A percentile compares a stretch with the other conserved stretches of the same genome.
Conservation (phyloP, 2,797 vertebrate species). For the Thalassophryne amazonica region DNA sequence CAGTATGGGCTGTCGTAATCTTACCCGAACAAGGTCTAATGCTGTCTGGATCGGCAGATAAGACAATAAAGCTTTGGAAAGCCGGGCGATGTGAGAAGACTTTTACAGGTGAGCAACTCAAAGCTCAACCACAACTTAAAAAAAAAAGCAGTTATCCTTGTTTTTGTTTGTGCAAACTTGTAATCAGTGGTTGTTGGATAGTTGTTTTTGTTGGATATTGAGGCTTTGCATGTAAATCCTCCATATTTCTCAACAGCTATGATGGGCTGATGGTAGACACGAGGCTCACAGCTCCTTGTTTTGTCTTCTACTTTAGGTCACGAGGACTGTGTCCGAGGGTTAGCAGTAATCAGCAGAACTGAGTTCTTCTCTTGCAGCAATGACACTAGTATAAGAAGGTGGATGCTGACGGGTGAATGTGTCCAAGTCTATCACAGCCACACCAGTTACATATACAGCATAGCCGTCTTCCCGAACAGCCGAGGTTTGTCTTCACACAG, state of each 20-base stretch:
- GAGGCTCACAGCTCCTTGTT: not conserved
- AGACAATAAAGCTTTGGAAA: slow-evolving; percentile 95
- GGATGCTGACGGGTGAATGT: slow-evolving; percentile 92
- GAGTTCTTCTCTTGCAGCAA: slow-evolving; percentile 99
- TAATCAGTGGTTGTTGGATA: too few relatives aligned
- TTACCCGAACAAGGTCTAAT: slow-evolving; percentile 95
- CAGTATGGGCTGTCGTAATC: slow-evolving; percentile 94
- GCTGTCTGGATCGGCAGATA: slow-evolving; percentile 96
- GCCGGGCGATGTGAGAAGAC: slow-evolving; percentile 93
- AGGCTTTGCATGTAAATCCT: too few relatives aligned
- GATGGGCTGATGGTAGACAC: too few relatives aligned
- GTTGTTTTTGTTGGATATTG: too few relatives aligned
- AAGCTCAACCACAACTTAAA: too few relatives aligned
- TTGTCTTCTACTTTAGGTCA: slow-evolving; percentile 78
- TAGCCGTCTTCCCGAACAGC: slow-evolving; percentile 88
- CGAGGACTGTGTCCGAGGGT: slow-evolving; percentile 94
- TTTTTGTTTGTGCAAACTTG: too few relatives aligned
- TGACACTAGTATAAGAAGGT: slow-evolving; percentile 90
- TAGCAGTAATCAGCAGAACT: slow-evolving; percentile 86
- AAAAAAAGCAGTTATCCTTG: too few relatives aligned
- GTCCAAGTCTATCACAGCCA: slow-evolving; percentile 91
- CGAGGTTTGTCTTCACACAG: slow-evolving; percentile 77
- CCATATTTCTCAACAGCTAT: too few relatives aligned
- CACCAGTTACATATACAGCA: slow-evolving; percentile 96
- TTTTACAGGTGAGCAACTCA: slow-evolving; percentile 84